Evolutionary conservation across 2,797 vertebrate species (phyloP).

Genomic region (Galagoides demidoff): DNA sequence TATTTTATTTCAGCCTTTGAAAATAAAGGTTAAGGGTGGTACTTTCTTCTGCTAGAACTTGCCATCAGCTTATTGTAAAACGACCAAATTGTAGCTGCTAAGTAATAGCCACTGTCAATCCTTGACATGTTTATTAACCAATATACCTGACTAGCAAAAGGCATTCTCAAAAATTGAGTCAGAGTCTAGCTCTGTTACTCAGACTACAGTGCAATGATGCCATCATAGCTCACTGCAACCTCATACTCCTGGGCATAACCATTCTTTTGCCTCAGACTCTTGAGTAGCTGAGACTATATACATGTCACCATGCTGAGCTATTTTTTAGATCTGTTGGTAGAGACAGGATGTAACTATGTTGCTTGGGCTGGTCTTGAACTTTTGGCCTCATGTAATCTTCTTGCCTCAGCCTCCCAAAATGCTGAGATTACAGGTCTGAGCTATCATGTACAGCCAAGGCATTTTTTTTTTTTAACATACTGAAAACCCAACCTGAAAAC

Average conservation of each 20-base stretch:
- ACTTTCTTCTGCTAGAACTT: slow-evolving; percentile 46
- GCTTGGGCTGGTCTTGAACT: neutral
- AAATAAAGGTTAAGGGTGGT: neutral
- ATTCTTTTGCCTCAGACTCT: neutral
- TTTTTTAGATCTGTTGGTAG: neutral
- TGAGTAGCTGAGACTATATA: neutral
- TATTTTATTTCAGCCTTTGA: neutral
- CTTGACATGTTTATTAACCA: slow-evolving; percentile 34
- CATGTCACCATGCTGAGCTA: neutral
- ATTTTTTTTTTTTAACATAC: slow-evolving; percentile 4
- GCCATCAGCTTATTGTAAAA: slow-evolving; percentile 45
- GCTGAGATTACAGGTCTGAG: neutral
- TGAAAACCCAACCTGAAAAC: slow-evolving; percentile 1
- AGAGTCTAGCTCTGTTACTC: neutral
- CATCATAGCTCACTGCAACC: neutral
- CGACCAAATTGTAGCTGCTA: slow-evolving; percentile 10
- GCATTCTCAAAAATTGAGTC: neutral
- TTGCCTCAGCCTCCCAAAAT: neutral
- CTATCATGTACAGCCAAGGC: neutral
- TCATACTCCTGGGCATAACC: neutral
- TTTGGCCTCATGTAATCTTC: neutral
- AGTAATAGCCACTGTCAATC: neutral
- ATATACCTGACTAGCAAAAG: neutral
- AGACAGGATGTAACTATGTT: neutral
- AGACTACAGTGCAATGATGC: neutral